Conservation (phyloP, 2,113 vertebrate species). For the Upupa epops region DNA sequence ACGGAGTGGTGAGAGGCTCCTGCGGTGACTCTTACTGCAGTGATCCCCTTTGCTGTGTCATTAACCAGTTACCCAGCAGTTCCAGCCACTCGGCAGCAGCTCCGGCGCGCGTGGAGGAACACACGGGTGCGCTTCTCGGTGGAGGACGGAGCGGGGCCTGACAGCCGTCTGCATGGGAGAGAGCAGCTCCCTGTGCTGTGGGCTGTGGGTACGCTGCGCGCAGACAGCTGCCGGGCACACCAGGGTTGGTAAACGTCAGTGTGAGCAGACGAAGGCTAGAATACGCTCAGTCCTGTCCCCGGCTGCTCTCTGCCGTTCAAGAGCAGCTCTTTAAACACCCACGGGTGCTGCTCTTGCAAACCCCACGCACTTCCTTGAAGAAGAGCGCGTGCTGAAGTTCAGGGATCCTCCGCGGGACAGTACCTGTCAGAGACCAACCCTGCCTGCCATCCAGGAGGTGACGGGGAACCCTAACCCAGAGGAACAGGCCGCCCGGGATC, state of each 20-base stretch:
- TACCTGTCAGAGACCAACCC: too few relatives aligned
- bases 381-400: too few relatives aligned
- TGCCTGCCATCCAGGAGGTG: too few relatives aligned
- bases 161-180: too few relatives aligned
- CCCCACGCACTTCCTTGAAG: too few relatives aligned
- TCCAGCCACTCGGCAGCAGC: rapidly evolving
- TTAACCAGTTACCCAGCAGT: not conserved
- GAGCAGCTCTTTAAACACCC: not conserved
- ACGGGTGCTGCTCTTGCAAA: too few relatives aligned
- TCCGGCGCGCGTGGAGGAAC: rapidly evolving
- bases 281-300: not conserved
- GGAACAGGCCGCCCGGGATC: too few relatives aligned
- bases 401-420: too few relatives aligned
- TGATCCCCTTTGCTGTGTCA: not conserved
- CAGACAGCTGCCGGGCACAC: rapidly evolving
- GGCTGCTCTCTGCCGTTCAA: not conserved
- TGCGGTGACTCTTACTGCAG: not conserved
- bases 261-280: not conserved
- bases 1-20: not conserved
- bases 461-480: too few relatives aligned
- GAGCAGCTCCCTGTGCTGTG: not conserved
- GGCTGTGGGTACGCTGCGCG: too few relatives aligned
- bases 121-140: too few relatives aligned
- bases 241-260: too few relatives aligned
- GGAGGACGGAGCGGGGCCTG: not conserved